These are phyloP conservation scores for Toxotes lorentzi DNA, from an alignment of 2,797 vertebrate genomes.

Conservation along the genomic window DNA sequence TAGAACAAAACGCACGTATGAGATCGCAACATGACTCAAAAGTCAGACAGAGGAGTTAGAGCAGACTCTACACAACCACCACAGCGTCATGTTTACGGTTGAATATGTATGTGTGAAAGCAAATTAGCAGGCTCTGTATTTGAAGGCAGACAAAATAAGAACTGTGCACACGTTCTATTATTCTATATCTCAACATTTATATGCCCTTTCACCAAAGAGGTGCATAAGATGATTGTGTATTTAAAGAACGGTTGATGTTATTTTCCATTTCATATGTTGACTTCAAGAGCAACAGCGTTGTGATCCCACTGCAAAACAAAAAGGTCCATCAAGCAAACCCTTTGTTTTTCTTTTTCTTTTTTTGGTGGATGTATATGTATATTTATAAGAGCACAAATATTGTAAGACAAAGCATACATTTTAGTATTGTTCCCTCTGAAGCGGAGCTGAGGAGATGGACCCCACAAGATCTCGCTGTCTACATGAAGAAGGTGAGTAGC, in stretches of 20 bases:
- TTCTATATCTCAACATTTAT: background rate
- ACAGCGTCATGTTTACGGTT: background rate
- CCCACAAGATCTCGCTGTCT: slow-evolving; percentile 48
- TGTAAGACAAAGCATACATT: slow-evolving; percentile 46
- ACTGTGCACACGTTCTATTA: background rate
- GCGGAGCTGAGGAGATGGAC: slow-evolving; percentile 62
- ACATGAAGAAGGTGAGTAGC: slow-evolving; percentile 61
- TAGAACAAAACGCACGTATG: background rate
- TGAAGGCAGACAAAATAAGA: background rate
- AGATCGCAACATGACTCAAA: background rate
- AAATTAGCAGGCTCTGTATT: slow-evolving; percentile 31
- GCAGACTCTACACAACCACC: background rate
- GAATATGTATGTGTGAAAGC: background rate
- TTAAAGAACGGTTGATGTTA: background rate
- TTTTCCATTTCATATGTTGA: background rate
- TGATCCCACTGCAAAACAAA: background rate
- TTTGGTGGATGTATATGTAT: slow-evolving; percentile 6
- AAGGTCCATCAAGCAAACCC: background rate
- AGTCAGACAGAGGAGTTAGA: background rate
- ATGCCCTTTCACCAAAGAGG: background rate
- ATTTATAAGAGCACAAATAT: too few relatives aligned
- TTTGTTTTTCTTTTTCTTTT: too few relatives aligned
- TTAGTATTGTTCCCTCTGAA: slow-evolving; percentile 25
- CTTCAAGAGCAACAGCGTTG: background rate
- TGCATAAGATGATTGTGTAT: background rate